These are phyloP conservation scores for Parazoanthus swiftii DNA, from an alignment of 92 coral and sea anemone species.

Conservation along the genomic window DNA sequence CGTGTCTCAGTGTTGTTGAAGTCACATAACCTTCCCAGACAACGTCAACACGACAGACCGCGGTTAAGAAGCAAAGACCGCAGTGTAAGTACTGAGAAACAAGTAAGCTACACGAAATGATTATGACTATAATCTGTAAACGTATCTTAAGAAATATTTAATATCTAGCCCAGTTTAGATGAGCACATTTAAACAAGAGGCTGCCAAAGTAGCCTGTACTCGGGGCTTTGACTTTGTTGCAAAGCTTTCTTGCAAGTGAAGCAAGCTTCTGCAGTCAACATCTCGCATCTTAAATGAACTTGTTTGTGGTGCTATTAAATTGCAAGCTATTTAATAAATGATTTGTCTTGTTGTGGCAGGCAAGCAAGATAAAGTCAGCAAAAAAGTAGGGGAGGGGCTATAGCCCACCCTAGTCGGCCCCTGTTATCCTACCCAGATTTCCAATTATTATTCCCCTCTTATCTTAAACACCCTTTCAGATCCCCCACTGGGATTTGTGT, in stretches of 20 bases:
- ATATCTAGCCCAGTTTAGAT: too few relatives aligned
- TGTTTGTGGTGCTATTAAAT: neutral
- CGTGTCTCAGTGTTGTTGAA: too few relatives aligned
- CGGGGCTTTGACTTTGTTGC: too few relatives aligned
- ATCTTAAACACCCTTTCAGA: slow-evolving; percentile 32
- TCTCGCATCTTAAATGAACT: slow-evolving; percentile 1
- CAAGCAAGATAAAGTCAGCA: neutral
- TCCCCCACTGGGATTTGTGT: slow-evolving; percentile 39
- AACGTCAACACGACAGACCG: too few relatives aligned
- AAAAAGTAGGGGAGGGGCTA: slow-evolving; percentile 11
- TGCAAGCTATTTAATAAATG: neutral
- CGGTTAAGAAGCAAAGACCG: too few relatives aligned
- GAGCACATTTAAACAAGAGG: too few relatives aligned
- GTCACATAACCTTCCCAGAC: too few relatives aligned
- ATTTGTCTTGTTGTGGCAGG: neutral
- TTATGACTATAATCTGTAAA: too few relatives aligned
- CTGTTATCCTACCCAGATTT: neutral
- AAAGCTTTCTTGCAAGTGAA: too few relatives aligned
- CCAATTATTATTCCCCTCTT: slow-evolving; percentile 16
- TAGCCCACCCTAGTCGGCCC: slow-evolving; percentile 7
- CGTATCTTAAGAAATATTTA: too few relatives aligned
- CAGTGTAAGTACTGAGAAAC: too few relatives aligned
- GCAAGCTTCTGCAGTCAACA: slow-evolving; percentile 1
- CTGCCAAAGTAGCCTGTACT: neutral
- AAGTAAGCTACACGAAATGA: too few relatives aligned